Base-by-base conservation (phyloP, 2,888 invertebrate genomes). In the Eristalis tenax region DNA sequence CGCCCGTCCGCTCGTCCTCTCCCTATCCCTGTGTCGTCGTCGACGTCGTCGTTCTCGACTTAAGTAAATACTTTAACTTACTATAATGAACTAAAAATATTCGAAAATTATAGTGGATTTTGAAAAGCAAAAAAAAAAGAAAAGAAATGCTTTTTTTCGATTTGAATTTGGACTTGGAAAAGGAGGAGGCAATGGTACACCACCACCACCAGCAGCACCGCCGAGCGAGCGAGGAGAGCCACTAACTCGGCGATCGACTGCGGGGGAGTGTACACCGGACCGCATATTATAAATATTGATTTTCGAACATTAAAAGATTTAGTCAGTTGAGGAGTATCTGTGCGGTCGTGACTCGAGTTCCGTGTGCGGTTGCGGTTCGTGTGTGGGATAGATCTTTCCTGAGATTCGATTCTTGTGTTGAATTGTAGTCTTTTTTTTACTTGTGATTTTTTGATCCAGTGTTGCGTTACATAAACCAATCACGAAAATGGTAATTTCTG, bases 11-110 rank as follows among this genome's bases (percentile, higher is more conserved):
- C 63, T 57, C 35, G 4, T 28, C 18, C 18, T 18, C 50, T 18
- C 18, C 50, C 50, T 18, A 50, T 18, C 50, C 50, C 50, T 50
- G 50, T 18, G 50, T 18, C 43, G 40, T 18, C n/a, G 15, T 66
- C 23, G 35, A 50, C 65, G 35, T 64, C 15, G 59, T 28, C 26
- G 50, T 43, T 23, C 63, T 13, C 28, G 43, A 28, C 56, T 57
- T 63, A 78, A 81, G 76, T 75, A 76, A 85, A 75, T 77, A 69
- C 73, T 89, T 86, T 83, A 87, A 91, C 90, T 91, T 91, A 90
- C 91, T 91, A 91, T 90, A 91, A 91, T 90, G 90, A 90, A 91
- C 91, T 92, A 91, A 91, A 92, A 91, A 92, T 92, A 91, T 87
- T 87, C 70, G 13, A 50, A 43, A 74, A 82, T 64, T 61, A 82